phyloP scores from a whole-genome alignment of 2,113 vertebrate genomes.

The Psettodes erumei region DNA sequence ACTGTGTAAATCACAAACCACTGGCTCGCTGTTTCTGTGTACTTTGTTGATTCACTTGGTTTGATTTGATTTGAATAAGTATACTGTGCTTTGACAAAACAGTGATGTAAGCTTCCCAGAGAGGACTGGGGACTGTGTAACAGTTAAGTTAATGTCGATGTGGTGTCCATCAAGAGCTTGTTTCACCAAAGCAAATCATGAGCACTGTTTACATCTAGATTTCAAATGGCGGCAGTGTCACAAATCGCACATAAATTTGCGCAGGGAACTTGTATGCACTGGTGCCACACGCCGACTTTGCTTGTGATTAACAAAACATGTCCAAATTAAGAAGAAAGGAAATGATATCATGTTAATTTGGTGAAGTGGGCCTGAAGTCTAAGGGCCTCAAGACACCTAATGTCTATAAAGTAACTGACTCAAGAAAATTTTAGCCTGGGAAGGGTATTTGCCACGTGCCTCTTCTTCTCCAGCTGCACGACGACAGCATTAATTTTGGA shows the following conservation, averaged over 20 bases:
- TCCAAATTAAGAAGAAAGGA: neutral
- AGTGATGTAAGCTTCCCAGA: neutral
- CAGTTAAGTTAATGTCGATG: neutral
- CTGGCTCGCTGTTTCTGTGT: neutral
- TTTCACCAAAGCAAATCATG: neutral
- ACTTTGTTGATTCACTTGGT: neutral
- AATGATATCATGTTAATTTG: neutral
- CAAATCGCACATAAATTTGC: no score
- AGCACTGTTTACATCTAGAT: neutral
- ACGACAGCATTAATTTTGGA: conserved; percentile 90
- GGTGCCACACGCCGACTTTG: neutral
- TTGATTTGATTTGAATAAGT: neutral
- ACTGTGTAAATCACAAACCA: neutral
- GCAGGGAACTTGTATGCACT: neutral
- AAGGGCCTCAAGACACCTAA: neutral
- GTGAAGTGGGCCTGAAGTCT: neutral
- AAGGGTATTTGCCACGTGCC: conserved; percentile 22
- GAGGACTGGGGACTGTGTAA: neutral
- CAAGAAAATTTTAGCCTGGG: neutral
- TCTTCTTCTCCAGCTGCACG: conserved; percentile 86
- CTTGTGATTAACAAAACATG: neutral
- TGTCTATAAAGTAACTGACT: neutral
- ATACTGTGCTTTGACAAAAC: neutral
- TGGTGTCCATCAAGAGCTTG: neutral
- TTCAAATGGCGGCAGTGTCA: neutral